Conservation (phyloP, 2,113 vertebrate species). For the Xyrauchen texanus region DNA sequence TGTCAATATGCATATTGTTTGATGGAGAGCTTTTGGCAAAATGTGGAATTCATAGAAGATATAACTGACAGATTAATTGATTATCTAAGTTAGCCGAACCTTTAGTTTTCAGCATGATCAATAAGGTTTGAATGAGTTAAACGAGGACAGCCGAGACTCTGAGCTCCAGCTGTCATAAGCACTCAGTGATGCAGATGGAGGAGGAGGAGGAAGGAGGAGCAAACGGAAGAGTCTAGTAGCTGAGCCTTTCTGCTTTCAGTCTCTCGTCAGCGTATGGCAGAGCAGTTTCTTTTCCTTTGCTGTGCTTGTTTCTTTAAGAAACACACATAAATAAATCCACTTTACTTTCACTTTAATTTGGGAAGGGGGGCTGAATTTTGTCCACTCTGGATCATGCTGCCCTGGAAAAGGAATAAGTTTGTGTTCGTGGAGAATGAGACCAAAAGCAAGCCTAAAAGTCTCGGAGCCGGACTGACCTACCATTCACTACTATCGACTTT, state of each 20-base stretch:
- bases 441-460: conserved; percentile 84
- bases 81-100: too few relatives aligned
- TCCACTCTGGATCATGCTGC: conserved; percentile 79
- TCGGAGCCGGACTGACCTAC: conserved; percentile 84
- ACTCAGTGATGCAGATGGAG: conserved; percentile 69
- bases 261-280: conserved; percentile 61
- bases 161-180: conserved; percentile 62
- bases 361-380: conserved; percentile 38
- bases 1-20: too few relatives aligned
- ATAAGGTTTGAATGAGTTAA: conserved; percentile 42
- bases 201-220: conserved; percentile 66
- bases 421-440: conserved; percentile 86
- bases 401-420: conserved; percentile 94
- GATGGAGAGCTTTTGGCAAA: too few relatives aligned
- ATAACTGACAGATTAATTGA: too few relatives aligned
- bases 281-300: conserved; percentile 62
- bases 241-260: conserved; percentile 69
- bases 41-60: too few relatives aligned
- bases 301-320: conserved; percentile 29
- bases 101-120: too few relatives aligned
- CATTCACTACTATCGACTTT: conserved; percentile 87
- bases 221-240: conserved; percentile 64
- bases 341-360: conserved; percentile 19
- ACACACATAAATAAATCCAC: conserved; percentile 33
- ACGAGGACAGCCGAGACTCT: conserved; percentile 32